phyloP scores from a whole-genome alignment of 2,113 vertebrate species.

The Callaeas wilsoni region DNA sequence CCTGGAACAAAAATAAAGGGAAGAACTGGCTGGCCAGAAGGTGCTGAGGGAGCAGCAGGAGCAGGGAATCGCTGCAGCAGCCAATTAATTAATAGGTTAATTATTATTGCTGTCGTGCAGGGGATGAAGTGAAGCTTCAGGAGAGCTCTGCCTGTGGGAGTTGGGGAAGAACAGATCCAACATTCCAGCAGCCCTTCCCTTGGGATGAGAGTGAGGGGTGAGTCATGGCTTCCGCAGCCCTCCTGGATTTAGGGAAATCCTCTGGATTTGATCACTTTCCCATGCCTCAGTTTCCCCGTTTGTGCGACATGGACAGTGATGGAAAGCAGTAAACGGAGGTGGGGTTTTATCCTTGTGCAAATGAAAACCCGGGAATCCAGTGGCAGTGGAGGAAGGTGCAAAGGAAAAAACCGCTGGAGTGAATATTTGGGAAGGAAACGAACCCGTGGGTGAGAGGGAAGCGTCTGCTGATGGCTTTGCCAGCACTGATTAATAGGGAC shows the following conservation, averaged over 20 bases:
- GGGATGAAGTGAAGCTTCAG: background rate
- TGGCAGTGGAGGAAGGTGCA: background rate
- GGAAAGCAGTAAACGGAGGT: background rate
- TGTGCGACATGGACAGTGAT: rapidly evolving
- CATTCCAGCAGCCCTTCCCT: background rate
- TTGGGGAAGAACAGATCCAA: background rate
- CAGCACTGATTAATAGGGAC: background rate
- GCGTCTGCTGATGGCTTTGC: background rate
- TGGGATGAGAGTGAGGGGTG: background rate
- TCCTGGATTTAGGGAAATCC: background rate
- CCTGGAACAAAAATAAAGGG: slow-evolving; percentile 70
- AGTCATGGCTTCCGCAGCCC: background rate
- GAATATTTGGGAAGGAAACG: background rate
- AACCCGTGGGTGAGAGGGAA: background rate
- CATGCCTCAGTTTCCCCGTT: background rate
- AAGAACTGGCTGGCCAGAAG: slow-evolving; percentile 84
- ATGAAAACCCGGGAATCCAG: background rate
- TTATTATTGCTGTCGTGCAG: rapidly evolving
- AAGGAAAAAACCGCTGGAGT: background rate
- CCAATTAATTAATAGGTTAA: background rate
- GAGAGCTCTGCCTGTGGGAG: background rate
- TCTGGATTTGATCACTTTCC: background rate
- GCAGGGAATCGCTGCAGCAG: background rate
- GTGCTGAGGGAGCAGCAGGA: background rate
- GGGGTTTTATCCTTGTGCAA: background rate